phyloP scores from a whole-genome alignment of 2,797 vertebrate species.

The Poecile montanus region DNA sequence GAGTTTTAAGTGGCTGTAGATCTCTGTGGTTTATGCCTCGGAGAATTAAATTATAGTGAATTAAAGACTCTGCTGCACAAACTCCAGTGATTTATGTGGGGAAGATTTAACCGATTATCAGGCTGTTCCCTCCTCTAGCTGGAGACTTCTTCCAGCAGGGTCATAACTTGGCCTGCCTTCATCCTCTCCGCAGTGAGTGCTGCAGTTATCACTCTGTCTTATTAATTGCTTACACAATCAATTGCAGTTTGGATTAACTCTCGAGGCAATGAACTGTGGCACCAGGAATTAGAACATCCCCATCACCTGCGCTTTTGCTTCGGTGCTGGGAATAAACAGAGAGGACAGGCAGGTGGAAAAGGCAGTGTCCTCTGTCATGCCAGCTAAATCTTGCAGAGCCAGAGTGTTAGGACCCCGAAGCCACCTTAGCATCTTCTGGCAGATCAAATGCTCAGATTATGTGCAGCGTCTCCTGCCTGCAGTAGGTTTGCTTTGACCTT shows the following conservation, averaged over 20 bases:
- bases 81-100: constrained; percentile 41
- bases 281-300: not conserved
- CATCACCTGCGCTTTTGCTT: not conserved
- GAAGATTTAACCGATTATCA: constrained; percentile 21
- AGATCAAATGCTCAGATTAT: not conserved
- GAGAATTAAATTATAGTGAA: constrained; percentile 60
- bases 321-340: not conserved
- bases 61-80: constrained; percentile 53
- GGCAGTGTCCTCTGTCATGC: not conserved
- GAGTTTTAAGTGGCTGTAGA: constrained; percentile 59
- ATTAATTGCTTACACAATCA: constrained; percentile 56
- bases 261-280: not conserved
- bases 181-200: not conserved
- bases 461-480: not conserved
- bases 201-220: constrained; percentile 33
- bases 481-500: not conserved
- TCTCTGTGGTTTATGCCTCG: constrained; percentile 7
- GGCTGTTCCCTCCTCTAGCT: not conserved
- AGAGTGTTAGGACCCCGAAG: not conserved
- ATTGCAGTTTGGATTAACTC: constrained; percentile 36
- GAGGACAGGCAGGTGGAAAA: not conserved
- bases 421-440: not conserved
- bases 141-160: not conserved
- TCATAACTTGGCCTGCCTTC: constrained; percentile 40
- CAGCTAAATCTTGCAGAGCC: not conserved